A percentile compares a stretch with the other conserved stretches of the same genome.
phyloP scores from a whole-genome alignment of 2,797 vertebrate genomes.

The Artibeus jamaicensis region DNA sequence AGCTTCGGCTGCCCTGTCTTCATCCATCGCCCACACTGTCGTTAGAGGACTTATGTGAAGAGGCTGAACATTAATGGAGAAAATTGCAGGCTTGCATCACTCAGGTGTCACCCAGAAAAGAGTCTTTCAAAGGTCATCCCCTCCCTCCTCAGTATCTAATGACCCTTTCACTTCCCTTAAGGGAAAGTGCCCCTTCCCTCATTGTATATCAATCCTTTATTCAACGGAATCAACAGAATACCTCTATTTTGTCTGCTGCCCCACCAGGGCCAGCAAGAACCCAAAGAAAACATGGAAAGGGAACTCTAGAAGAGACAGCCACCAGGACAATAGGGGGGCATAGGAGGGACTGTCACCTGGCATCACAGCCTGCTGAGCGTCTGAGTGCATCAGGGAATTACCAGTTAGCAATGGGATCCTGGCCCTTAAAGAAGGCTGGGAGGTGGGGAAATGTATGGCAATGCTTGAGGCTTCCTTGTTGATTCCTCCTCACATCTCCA shows the following conservation, averaged over 20 bases:
- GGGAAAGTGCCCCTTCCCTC: neutral
- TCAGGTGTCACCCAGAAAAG: conserved; percentile 59
- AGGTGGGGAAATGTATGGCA: neutral
- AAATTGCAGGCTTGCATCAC: conserved; percentile 62
- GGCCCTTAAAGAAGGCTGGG: neutral
- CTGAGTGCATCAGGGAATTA: conserved; percentile 22
- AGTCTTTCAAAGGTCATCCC: conserved; percentile 44
- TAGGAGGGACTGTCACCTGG: neutral
- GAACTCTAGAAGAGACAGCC: neutral
- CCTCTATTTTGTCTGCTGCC: neutral
- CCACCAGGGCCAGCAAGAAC: neutral
- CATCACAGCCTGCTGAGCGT: neutral
- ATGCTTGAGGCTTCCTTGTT: neutral
- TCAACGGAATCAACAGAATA: neutral
- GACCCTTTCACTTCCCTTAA: conserved; percentile 31
- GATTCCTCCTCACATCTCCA: neutral
- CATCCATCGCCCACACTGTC: conserved; percentile 56
- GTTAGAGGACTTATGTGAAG: conserved; percentile 55
- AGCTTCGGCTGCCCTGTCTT: conserved; percentile 65
- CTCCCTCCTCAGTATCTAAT: neutral
- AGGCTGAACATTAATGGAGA: conserved; percentile 50
- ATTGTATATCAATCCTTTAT: neutral
- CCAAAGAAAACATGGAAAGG: conserved; percentile 26
- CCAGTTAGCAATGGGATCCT: neutral
- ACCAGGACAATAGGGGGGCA: neutral